A percentile compares a stretch with the other conserved stretches of the same genome.
phyloP scores from a whole-genome alignment of 1,140 invertebrate species.

The Helicoverpa armigera region DNA sequence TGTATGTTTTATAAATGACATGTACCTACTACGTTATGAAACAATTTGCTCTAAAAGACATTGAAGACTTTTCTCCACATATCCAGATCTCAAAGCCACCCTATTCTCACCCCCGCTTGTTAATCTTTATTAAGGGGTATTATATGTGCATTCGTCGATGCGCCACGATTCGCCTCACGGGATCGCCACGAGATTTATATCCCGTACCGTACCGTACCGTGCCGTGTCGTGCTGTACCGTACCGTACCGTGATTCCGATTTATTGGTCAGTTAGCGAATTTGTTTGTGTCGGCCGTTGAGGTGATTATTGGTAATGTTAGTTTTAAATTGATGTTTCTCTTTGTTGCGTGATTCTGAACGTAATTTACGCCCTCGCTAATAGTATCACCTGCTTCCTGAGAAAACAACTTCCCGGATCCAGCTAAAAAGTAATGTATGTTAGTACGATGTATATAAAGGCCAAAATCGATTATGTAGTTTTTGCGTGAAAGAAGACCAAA shows the following conservation, averaged over 20 bases:
- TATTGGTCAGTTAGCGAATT: slow-evolving; percentile 40
- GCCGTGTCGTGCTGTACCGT: slow-evolving; percentile 22
- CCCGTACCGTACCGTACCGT: slow-evolving; percentile 13
- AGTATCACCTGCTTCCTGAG: no score
- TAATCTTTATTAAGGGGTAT: slow-evolving; percentile 77
- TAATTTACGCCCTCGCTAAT: neutral
- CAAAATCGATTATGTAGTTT: no score
- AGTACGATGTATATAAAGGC: no score
- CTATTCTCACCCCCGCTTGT: slow-evolving; percentile 51
- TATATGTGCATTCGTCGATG: slow-evolving; percentile 69
- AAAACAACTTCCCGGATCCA: no score
- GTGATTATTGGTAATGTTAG: neutral
- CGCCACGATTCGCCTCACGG: slow-evolving; percentile 66
- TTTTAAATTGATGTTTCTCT: slow-evolving; percentile 6
- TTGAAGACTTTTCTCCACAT: neutral
- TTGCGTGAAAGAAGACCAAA: no score
- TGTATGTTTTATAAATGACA: no score
- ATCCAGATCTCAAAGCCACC: neutral
- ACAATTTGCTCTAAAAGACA: neutral
- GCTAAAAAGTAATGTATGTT: no score
- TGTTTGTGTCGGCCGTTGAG: neutral
- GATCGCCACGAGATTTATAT: slow-evolving; percentile 72
- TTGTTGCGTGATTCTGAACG: neutral
- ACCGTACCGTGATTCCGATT: neutral
- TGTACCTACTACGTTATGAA: no score